Base-by-base conservation (phyloP, 2,797 vertebrate species). In the Acipenser transmontanus region DNA sequence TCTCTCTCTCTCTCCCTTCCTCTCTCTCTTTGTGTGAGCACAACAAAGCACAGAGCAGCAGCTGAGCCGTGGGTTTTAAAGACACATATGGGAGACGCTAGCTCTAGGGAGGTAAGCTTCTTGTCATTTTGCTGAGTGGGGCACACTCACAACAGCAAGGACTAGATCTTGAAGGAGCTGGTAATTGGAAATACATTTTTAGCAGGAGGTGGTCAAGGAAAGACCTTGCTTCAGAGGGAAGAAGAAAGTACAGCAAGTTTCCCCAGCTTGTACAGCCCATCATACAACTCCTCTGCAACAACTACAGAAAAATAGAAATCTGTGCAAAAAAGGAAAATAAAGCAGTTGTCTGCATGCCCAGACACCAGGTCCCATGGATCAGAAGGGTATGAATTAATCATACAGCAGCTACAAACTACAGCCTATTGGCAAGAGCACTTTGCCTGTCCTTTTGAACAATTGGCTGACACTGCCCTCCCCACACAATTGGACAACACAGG, bases 391-490 rank as follows among this genome's bases (percentile, higher is more conserved):
- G 59, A 62, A 62, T 62, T 50, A 52, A 62, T 62, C 20, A 67
- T 61, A 47, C 13, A 50, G 4, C 20, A 62, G 47, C 59, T 61
- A 57, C 54, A 57, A 13, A 13, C 54, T 50, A 3, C 49, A 49
- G 17, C 12, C 49, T 47, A 61, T 62, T 67, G 66, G 59, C 14
- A 61, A 62, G 59, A 6, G 66, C 12, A 50, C 59, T 47, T 57
- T 50, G 61, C 66, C 7, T 54, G 59, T 51, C 66, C 66, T 67
- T 67, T 67, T 14, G 50, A 4, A 62, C 66, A 54, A 67, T 52
- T 67, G 59, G 66, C 60, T 62, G 59, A 7, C 11, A 12, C 14
- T 20, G 13, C 63, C 6, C 63, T 20, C 50, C 34, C 6, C 54
- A 47, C 56, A 47, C 66, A 34, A 47, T 61, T 12, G 66, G 17